Percentiles rank a stretch among this genome's conserved stretches.
Conservation (phyloP, 2,113 vertebrate species). For the Paradisaea rubra region DNA sequence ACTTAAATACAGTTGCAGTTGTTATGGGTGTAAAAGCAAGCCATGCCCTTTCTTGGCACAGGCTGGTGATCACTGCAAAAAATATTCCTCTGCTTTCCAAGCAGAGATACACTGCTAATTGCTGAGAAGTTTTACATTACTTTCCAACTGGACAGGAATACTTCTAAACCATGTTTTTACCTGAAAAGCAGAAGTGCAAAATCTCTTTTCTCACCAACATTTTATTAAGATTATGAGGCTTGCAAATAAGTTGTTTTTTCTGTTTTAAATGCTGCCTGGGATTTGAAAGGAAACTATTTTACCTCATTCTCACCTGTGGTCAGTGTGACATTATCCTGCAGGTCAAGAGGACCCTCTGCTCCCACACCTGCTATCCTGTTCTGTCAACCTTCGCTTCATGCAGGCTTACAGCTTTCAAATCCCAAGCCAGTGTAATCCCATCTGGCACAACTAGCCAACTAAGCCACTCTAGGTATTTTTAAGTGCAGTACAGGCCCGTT, state of each 20-base stretch:
- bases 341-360: background rate
- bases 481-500: background rate
- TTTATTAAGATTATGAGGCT: background rate
- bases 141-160: background rate
- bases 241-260: background rate
- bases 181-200: background rate
- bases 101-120: background rate
- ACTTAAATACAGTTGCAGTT: constrained; percentile 13
- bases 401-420: background rate
- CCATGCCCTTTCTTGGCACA: background rate
- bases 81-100: background rate
- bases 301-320: background rate
- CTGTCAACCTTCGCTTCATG: background rate
- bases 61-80: background rate
- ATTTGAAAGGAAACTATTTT: background rate
- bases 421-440: background rate
- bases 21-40: background rate
- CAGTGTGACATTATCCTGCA: background rate
- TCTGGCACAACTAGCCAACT: background rate
- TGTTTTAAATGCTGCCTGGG: background rate
- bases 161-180: background rate
- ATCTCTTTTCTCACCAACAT: background rate
- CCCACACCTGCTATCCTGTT: background rate
- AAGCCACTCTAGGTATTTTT: background rate
- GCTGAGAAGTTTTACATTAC: background rate